phyloP scores from a whole-genome alignment of 2,888 invertebrate genomes.

The Maniola hyperantus region DNA sequence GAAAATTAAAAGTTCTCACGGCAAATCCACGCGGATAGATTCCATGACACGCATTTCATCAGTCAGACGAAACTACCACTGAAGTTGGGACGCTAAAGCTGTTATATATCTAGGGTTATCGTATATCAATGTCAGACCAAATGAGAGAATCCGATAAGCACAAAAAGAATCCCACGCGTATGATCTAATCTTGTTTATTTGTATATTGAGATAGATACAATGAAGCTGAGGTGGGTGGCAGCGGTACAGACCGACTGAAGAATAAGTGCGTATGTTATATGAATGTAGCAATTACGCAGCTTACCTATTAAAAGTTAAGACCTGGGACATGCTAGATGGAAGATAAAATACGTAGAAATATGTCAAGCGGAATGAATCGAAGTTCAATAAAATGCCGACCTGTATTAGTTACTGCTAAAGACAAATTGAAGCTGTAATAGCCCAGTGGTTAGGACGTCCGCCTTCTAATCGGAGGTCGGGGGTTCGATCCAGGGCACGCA shows the following conservation, averaged over 20 bases:
- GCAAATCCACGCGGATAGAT: no score
- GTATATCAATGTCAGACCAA: constrained; percentile 8
- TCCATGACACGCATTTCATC: no score
- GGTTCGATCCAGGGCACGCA: no score
- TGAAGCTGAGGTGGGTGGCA: constrained; percentile 10
- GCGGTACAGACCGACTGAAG: background rate
- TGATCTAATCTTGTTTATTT: constrained; percentile 26
- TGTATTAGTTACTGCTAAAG: no score
- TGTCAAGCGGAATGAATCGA: background rate
- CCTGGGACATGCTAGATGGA: background rate
- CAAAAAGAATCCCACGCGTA: constrained; percentile 33
- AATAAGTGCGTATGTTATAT: background rate
- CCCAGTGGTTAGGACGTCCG: no score
- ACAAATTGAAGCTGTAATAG: no score
- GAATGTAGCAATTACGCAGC: background rate
- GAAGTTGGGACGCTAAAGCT: no score
- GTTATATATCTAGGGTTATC: background rate
- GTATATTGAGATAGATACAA: constrained; percentile 15
- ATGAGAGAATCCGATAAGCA: constrained; percentile 16
- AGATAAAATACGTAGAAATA: background rate
- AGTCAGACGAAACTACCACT: no score
- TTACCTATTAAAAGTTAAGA: background rate
- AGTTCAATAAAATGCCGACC: background rate
- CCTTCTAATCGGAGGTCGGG: no score
- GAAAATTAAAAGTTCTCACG: no score